phyloP scores from a whole-genome alignment of 2,888 invertebrate species.

The Meiosimyza platycephala region DNA sequence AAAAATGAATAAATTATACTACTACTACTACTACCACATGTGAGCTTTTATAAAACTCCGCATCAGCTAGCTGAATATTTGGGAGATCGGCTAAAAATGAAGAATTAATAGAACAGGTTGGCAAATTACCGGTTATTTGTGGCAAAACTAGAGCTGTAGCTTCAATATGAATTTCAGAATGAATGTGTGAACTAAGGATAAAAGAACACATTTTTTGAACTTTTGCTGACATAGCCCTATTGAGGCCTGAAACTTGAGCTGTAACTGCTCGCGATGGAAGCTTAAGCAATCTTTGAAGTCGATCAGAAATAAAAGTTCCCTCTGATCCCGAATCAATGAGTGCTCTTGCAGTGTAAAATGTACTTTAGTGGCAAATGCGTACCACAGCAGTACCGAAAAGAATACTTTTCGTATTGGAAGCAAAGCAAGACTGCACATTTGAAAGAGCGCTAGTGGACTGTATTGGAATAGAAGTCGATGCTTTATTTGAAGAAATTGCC shows the following conservation, averaged over 20 bases:
- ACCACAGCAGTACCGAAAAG: conserved; percentile 35
- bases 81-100: background rate
- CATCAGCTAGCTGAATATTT: background rate
- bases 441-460: conserved; percentile 9
- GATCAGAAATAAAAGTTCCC: conserved; percentile 39
- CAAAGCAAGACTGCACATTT: conserved; percentile 13
- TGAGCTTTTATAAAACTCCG: background rate
- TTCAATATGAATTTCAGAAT: conserved; percentile 2
- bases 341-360: conserved; percentile 27
- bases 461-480: background rate
- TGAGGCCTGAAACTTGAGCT: conserved; percentile 30
- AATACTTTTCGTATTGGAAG: conserved; percentile 1
- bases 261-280: conserved; percentile 15
- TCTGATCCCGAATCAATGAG: conserved; percentile 39
- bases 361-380: background rate
- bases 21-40: no score
- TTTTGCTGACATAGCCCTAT: conserved; percentile 22
- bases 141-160: conserved; percentile 10
- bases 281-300: conserved; percentile 1
- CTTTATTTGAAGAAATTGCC: background rate
- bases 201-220: conserved; percentile 18
- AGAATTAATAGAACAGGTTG: conserved; percentile 7
- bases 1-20: no score
- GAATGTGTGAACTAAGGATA: background rate
- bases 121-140: conserved; percentile 9